Conservation (phyloP, 2,797 vertebrate species). For the Gallirallus australis region DNA sequence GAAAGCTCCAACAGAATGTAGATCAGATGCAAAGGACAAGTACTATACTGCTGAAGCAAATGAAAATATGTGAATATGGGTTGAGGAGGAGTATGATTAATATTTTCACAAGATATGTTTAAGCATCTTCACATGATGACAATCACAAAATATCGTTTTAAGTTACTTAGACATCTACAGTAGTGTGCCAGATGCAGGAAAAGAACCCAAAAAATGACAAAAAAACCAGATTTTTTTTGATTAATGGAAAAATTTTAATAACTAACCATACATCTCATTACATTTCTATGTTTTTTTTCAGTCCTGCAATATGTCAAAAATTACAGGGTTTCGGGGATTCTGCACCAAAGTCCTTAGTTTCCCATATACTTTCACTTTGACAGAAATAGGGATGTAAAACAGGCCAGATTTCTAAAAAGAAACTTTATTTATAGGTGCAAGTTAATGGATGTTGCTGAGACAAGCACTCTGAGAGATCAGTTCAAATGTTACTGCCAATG, state of each 20-base stretch:
- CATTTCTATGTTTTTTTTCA: not conserved
- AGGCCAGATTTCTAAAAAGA: not conserved
- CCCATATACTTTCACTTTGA: not conserved
- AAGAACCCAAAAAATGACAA: not conserved
- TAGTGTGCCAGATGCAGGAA: not conserved
- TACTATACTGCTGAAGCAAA: not conserved
- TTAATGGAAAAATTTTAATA: not conserved
- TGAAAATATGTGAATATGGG: not conserved
- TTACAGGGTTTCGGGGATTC: not conserved
- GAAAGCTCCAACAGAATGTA: not conserved
- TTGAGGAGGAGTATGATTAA: not conserved
- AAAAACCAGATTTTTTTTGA: not conserved
- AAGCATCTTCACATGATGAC: not conserved
- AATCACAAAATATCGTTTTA: not conserved
- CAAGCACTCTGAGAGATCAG: not conserved
- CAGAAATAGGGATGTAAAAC: not conserved
- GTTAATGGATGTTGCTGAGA: not conserved
- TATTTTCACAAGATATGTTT: not conserved
- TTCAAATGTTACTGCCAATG: not conserved
- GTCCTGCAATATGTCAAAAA: not conserved
- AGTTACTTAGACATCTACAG: not conserved
- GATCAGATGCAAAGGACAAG: not conserved
- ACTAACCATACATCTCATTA: not conserved
- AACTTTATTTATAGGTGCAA: not conserved
- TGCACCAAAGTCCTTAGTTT: not conserved